Conservation (phyloP, 2,797 vertebrate genomes). For the Peromyscus nudipes region DNA sequence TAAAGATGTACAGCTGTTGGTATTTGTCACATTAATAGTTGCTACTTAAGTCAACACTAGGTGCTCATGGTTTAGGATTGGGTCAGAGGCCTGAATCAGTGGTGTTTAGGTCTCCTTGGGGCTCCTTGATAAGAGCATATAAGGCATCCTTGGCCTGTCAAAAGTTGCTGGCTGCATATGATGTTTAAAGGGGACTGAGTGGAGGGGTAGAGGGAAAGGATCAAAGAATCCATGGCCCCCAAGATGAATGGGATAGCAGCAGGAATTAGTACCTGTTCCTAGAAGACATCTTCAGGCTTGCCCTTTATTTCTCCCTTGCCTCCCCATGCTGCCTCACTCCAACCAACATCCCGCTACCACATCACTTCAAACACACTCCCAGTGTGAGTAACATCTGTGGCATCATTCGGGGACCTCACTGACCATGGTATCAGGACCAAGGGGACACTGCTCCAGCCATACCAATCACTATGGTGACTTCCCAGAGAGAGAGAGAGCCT, state of each 20-base stretch:
- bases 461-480: not conserved
- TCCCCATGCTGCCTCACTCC: not conserved
- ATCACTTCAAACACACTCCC: not conserved
- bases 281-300: not conserved
- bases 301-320: not conserved
- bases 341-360: not conserved
- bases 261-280: not conserved
- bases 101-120: not conserved
- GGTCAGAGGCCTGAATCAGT: not conserved
- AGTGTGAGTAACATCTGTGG: too few relatives aligned
- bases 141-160: not conserved
- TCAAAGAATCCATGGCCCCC: not conserved
- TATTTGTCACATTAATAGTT: not conserved
- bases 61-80: not conserved
- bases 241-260: not conserved
- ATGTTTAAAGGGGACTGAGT: not conserved
- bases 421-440: not conserved
- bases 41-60: conserved; percentile 41
- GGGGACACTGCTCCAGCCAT: not conserved
- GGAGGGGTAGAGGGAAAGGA: not conserved
- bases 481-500: not conserved
- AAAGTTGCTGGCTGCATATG: not conserved
- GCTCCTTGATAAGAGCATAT: not conserved
- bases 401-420: not conserved
- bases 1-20: not conserved